phyloP scores from a whole-genome alignment of 2,113 vertebrate genomes.

The Trematomus loennbergii region DNA sequence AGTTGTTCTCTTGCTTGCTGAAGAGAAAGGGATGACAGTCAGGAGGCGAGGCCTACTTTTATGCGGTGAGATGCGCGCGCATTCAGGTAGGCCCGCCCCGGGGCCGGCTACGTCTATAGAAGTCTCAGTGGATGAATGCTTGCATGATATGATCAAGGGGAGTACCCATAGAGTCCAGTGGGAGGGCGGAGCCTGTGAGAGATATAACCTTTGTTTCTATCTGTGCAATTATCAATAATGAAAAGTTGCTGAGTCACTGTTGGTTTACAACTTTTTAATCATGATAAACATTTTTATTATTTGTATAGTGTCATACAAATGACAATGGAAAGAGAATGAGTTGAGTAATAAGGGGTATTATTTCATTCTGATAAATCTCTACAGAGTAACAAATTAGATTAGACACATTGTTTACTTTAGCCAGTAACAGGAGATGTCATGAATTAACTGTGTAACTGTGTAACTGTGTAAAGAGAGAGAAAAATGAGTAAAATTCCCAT shows the following conservation, averaged over 20 bases:
- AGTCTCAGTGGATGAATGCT: too few relatives aligned
- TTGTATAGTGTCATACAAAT: constrained; percentile 45
- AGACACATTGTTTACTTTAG: constrained; percentile 46
- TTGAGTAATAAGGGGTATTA: constrained; percentile 37
- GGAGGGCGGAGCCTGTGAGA: too few relatives aligned
- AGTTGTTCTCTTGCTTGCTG: too few relatives aligned
- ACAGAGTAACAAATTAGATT: constrained; percentile 54
- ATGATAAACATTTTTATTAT: too few relatives aligned
- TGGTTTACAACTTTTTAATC: constrained; percentile 43
- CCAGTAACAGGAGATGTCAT: constrained; percentile 38
- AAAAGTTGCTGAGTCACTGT: constrained; percentile 73
- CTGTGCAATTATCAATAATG: constrained; percentile 61
- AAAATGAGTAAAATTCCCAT: neutral
- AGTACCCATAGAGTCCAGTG: too few relatives aligned
- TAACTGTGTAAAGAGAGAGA: neutral
- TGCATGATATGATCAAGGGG: too few relatives aligned
- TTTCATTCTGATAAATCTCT: constrained; percentile 38
- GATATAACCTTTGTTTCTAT: constrained; percentile 59
- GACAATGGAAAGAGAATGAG: constrained; percentile 42
- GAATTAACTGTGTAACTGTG: neutral
- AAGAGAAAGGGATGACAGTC: too few relatives aligned
- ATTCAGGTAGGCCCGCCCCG: too few relatives aligned
- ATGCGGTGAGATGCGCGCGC: too few relatives aligned
- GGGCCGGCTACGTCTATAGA: too few relatives aligned
- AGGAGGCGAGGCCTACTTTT: too few relatives aligned